Conservation (phyloP, 2,888 invertebrate species). For the Cerastis rubricosa region DNA sequence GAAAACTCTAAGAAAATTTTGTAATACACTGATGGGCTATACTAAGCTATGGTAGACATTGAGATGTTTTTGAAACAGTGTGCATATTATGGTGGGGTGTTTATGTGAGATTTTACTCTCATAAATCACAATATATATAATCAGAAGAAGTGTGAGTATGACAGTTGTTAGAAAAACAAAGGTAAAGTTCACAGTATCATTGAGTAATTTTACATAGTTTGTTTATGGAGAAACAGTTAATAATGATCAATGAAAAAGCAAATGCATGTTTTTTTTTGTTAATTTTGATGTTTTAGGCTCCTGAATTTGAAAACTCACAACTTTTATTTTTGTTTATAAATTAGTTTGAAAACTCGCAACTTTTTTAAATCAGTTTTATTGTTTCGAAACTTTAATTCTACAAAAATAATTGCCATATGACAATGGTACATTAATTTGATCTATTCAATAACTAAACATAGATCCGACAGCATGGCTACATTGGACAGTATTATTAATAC, state of each 20-base stretch:
- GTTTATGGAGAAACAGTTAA: not conserved
- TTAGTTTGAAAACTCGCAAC: too few species aligned
- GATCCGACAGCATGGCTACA: not conserved
- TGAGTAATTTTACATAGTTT: not conserved
- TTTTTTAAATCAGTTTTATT: not conserved
- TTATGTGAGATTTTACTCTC: not conserved
- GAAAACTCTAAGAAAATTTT: not conserved
- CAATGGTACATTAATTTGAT: not conserved
- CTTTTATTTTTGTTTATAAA: not conserved
- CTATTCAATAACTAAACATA: constrained; percentile 17
- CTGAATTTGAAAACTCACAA: not conserved
- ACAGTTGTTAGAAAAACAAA: not conserved
- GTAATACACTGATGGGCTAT: too few species aligned
- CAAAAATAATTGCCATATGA: not conserved
- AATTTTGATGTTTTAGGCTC: not conserved
- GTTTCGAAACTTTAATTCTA: not conserved
- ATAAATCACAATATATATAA: not conserved
- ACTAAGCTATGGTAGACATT: not conserved
- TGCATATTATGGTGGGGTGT: constrained; percentile 1
- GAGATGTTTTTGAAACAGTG: constrained; percentile 1
- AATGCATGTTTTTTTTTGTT: not conserved
- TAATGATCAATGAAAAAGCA: not conserved
- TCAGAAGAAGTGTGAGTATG: not conserved
- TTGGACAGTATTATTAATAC: constrained; percentile 31
- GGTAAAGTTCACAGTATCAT: not conserved